Evolutionary conservation across 1,140 invertebrate species (phyloP), one percentile per base, ranked within the genome.

Genomic region (Zophobas atratus): DNA sequence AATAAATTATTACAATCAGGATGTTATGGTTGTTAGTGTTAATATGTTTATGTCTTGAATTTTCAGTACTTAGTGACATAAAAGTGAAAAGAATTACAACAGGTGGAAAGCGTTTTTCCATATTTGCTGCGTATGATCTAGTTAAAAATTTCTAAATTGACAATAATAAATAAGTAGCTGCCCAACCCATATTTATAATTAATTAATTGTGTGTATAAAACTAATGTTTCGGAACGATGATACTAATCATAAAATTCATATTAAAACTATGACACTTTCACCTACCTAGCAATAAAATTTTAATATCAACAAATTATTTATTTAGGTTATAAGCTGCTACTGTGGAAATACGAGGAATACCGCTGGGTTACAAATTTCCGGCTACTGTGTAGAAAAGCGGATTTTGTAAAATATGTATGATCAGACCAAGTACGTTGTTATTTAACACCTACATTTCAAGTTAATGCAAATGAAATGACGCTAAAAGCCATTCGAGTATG

Each of bases 131-230:
- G 20, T 20, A 20, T 35, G 4, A 57, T 67, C 20, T 32, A 1
- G n/a, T n/a, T 57, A 2, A 3, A 35, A 35, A 57, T 57, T 57
- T 57, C 20, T 33, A 57, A 57, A 57, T 35, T 57, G 32, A 4
- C 20, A 6, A 57, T 35, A 3, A 35, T 57, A 57, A 57, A 57
- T 57, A 67, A 67, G 5, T 41, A 41, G 6, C 6, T n/a, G 35
- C 33, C 20, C 3, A 60, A 67, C 38, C 60, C 60, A 67, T 67
- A 43, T 67, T 57, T 51, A 51, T 67, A 67, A 67, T 67, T 67
- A 43, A 43, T 46, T 67, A 67, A 67, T 67, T 38, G 43, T 41
- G 1, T 41, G 35, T 51, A 20, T 67, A 32, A 67, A 67, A 67
- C 43, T 67, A 67, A 67, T 41, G 39, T 20, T 41, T 4, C 32